Percentiles rank a stretch among this genome's conserved stretches.
These are phyloP conservation scores for Dermatemys mawii DNA, from an alignment of 2,113 vertebrate species.

Conservation along the genomic window DNA sequence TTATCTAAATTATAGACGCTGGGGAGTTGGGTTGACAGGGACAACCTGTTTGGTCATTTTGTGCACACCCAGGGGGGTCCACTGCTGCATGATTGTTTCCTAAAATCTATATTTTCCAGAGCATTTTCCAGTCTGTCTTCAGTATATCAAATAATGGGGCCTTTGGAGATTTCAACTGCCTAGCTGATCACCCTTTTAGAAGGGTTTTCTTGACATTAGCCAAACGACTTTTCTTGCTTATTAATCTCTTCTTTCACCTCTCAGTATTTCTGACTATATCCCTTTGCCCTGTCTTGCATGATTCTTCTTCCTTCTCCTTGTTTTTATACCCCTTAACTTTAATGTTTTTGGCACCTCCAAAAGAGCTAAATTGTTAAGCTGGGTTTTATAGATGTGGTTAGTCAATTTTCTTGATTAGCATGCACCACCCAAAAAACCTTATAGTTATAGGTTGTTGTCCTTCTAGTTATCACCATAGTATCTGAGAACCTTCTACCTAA, in stretches of 20 bases:
- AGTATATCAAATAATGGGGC: slow-evolving; percentile 32
- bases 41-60: background rate
- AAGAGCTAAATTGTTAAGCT: background rate
- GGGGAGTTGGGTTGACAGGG: too few relatives aligned
- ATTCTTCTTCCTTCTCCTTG: background rate
- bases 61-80: background rate
- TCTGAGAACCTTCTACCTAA: background rate
- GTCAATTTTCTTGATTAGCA: background rate
- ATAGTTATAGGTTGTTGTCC: background rate
- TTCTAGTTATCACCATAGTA: background rate
- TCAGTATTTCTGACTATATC: background rate
- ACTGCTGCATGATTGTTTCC: background rate
- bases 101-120: background rate
- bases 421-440: background rate
- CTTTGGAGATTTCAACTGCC: background rate
- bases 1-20: background rate
- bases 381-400: background rate
- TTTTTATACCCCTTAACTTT: background rate
- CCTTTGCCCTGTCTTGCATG: background rate
- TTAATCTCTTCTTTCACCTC: background rate
- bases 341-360: background rate
- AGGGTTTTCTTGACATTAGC: background rate
- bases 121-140: background rate
- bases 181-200: background rate
- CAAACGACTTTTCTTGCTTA: background rate